Conservation (phyloP, 1,140 invertebrate genomes). For the Piezodorus guildinii region DNA sequence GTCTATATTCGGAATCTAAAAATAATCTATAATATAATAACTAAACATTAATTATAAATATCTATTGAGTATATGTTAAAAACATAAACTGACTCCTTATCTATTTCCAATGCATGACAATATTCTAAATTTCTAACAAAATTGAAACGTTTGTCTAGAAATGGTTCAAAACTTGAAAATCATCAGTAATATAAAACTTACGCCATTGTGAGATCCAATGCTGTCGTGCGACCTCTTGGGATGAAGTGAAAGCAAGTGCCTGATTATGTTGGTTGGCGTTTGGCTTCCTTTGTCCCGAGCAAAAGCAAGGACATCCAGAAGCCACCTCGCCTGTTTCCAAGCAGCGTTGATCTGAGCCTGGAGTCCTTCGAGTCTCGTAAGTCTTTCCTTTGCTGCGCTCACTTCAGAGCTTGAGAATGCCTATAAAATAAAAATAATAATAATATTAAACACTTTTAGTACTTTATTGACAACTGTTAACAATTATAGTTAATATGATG, state of each 20-base stretch:
- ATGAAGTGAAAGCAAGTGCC: constrained; percentile 32
- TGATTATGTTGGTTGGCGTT: constrained; percentile 35
- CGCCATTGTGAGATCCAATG: constrained; percentile 27
- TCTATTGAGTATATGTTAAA: too few species aligned
- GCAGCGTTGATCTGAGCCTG: constrained; percentile 67
- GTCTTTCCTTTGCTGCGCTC: constrained; percentile 67
- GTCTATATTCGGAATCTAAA: too few species aligned
- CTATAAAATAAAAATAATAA: constrained; percentile 31
- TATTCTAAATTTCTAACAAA: too few species aligned
- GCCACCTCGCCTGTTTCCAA: constrained; percentile 89
- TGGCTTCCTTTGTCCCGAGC: constrained; percentile 61
- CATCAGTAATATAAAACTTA: constrained; percentile 15
- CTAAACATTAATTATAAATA: too few species aligned
- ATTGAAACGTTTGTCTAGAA: too few species aligned
- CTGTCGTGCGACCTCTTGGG: constrained; percentile 25
- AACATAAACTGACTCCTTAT: too few species aligned
- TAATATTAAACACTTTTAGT: too few species aligned
- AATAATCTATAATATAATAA: too few species aligned
- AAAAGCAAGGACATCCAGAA: constrained; percentile 86
- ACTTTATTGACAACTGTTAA: too few species aligned
- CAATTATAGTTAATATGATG: too few species aligned
- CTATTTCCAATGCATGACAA: too few species aligned
- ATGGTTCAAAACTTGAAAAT: too few species aligned
- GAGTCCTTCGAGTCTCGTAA: constrained; percentile 68
- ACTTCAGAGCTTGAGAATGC: constrained; percentile 85